Base-by-base conservation (phyloP, 2,113 vertebrate genomes). In the Grallaria varia region DNA sequence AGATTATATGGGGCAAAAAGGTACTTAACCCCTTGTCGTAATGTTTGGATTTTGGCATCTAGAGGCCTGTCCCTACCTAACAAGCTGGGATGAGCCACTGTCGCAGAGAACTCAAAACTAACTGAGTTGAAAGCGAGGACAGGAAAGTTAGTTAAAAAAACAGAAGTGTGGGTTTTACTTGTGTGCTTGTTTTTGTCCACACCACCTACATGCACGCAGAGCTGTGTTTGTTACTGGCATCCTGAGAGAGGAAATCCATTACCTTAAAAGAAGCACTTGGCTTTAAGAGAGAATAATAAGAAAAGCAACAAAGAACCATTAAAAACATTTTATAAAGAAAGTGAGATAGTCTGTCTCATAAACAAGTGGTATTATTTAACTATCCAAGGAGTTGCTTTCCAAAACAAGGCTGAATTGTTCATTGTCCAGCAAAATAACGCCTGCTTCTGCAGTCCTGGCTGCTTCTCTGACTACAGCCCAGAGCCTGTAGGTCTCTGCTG, bases 361-460 rank as follows among this genome's bases (percentile, higher is more conserved):
- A 95, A 95, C 80, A 92, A 97, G 86, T 55, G 58, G 69, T 92
- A 88, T 93, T 94, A 80, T 94, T 96, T 92, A 90, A 66, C 59
- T 90, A 24, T 68, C 67, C 77, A 44, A 80, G 62, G 94, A 73
- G 81, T 21, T 89, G 69, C 80, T 68, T 96, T 95, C 90, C 84
- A 75, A 94, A 92, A 90, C 85, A 96, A 93, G 39, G 68, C 93
- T 75, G 87, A 90, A 96, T 94, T 85, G 74, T 93, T 91, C 77
- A 47, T 93, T 94, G 80, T 90, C 90, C 62, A 59, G 74, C 56
- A 74, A 73, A 80, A 79, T 85, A 95, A 83, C 0, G 27, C 45
- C 72, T 87, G 77, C 31, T 93, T 52, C 71, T 95, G 74, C 84
- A 83, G 67, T 56, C 74, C 55, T 63, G 81, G 67, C 88, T 93